phyloP scores from a whole-genome alignment of 1,140 invertebrate species.

The Calliopsis andreniformis region DNA sequence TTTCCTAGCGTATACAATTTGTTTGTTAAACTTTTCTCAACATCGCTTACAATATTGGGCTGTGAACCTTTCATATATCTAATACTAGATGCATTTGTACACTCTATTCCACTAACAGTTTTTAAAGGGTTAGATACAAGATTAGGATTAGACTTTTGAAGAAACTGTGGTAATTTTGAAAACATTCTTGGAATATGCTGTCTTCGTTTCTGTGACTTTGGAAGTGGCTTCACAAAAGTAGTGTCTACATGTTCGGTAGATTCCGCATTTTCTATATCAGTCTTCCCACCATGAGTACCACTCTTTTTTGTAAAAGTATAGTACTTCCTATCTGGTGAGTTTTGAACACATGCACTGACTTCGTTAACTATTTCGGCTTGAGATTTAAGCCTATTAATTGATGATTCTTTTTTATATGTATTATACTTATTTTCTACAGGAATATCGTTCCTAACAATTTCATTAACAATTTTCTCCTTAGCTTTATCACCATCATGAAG shows the following conservation, averaged over 20 bases:
- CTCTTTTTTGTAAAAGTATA: slow-evolving; percentile 68
- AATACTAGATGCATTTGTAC: slow-evolving; percentile 40
- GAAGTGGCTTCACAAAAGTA: slow-evolving; percentile 58
- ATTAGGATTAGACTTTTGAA: slow-evolving; percentile 80
- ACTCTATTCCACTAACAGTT: slow-evolving; percentile 31
- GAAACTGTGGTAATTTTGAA: slow-evolving; percentile 73
- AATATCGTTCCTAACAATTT: slow-evolving; percentile 20
- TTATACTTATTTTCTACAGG: slow-evolving; percentile 59
- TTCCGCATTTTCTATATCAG: slow-evolving; percentile 48
- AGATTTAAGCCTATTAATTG: slow-evolving; percentile 11
- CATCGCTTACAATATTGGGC: slow-evolving; percentile 66
- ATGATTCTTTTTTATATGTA: slow-evolving; percentile 66
- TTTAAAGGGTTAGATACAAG: slow-evolving; percentile 68
- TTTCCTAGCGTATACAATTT: slow-evolving; percentile 62
- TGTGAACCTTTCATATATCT: slow-evolving; percentile 72
- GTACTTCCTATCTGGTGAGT: slow-evolving; percentile 51
- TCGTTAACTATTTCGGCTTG: background rate
- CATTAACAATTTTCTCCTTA: slow-evolving; percentile 36
- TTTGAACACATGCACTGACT: background rate
- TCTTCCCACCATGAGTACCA: slow-evolving; percentile 32
- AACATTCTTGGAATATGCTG: slow-evolving; percentile 63
- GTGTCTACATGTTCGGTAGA: slow-evolving; percentile 21
- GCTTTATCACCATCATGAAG: slow-evolving; percentile 34
- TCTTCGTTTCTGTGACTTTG: slow-evolving; percentile 43
- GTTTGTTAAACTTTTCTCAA: slow-evolving; percentile 54